Evolutionary conservation across 2,797 vertebrate species (phyloP).

Genomic region (Psittacula derbiana): DNA sequence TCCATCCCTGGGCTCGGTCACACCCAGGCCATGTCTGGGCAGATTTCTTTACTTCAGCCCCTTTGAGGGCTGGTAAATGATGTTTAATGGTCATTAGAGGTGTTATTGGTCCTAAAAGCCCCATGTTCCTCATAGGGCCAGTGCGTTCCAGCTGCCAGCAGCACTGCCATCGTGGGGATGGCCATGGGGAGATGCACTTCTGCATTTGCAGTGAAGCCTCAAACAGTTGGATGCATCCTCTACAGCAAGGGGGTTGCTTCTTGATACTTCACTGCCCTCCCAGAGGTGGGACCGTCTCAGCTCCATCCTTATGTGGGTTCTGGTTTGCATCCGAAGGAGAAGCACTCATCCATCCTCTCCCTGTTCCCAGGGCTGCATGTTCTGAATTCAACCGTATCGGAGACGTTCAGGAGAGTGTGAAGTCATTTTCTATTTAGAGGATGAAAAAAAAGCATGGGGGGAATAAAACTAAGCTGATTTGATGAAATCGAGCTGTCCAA

Average conservation of each 20-base stretch:
- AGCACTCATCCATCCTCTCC: not conserved
- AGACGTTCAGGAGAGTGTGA: not conserved
- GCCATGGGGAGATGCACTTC: rapidly evolving
- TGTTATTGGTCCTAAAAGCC: not conserved
- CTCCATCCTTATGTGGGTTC: not conserved
- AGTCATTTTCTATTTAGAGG: conserved; percentile 16
- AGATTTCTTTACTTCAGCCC: not conserved
- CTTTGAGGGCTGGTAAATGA: not conserved
- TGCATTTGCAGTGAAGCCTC: not conserved
- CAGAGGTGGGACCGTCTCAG: rapidly evolving
- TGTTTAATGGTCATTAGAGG: not conserved
- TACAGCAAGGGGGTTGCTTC: not conserved
- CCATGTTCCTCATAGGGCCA: rapidly evolving
- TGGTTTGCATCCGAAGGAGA: not conserved
- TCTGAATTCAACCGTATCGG: not conserved
- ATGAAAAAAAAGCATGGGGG: not conserved
- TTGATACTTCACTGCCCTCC: not conserved
- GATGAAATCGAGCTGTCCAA: not conserved
- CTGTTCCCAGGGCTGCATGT: not conserved
- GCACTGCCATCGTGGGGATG: rapidly evolving
- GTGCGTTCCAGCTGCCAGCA: not conserved
- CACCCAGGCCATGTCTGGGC: not conserved
- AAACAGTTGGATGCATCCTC: not conserved
- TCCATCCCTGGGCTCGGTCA: not conserved
- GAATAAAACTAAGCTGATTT: not conserved